phyloP scores from a whole-genome alignment of 64 coral and sea anemone genomes.

The Montipora sp. region DNA sequence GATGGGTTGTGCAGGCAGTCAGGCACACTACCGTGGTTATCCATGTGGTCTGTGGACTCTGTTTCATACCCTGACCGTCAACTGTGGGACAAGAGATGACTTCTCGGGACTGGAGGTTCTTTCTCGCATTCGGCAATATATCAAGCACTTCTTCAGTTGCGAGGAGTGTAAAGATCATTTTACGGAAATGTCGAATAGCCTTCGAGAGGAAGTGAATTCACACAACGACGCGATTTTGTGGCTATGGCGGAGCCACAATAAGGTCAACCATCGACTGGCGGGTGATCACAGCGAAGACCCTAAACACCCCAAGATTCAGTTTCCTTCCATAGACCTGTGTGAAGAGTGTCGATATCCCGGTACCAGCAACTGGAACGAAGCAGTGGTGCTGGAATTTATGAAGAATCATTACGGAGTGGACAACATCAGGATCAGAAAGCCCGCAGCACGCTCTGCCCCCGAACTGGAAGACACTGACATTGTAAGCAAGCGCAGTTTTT shows the following conservation, averaged over 20 bases:
- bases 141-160: slow-evolving; percentile 91
- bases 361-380: slow-evolving; percentile 70
- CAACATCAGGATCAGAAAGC: slow-evolving; percentile 84
- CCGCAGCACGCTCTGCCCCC: slow-evolving; percentile 6
- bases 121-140: slow-evolving; percentile 76
- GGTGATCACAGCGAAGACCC: slow-evolving; percentile 82
- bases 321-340: slow-evolving; percentile 77
- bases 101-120: slow-evolving; percentile 59
- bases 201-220: slow-evolving; percentile 73
- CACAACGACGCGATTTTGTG: slow-evolving; percentile 88
- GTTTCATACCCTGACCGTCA: slow-evolving; percentile 94
- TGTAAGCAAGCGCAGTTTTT: slow-evolving; percentile 82
- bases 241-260: slow-evolving; percentile 93
- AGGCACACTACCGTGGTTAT: slow-evolving; percentile 85
- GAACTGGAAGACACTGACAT: slow-evolving; percentile 84
- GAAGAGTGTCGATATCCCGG: slow-evolving; percentile 55
- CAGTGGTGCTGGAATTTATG: slow-evolving; percentile 83
- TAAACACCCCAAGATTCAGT: slow-evolving; percentile 81
- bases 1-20: slow-evolving; percentile 80
- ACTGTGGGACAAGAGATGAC: slow-evolving; percentile 37
- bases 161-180: slow-evolving; percentile 83
- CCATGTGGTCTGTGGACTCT: slow-evolving; percentile 92
- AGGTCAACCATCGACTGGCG: slow-evolving; percentile 82
- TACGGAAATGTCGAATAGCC: slow-evolving; percentile 69
- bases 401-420: slow-evolving; percentile 89